Evolutionary conservation across 2,113 vertebrate genomes (phyloP).

Genomic region (Notarius lentiginosus): DNA sequence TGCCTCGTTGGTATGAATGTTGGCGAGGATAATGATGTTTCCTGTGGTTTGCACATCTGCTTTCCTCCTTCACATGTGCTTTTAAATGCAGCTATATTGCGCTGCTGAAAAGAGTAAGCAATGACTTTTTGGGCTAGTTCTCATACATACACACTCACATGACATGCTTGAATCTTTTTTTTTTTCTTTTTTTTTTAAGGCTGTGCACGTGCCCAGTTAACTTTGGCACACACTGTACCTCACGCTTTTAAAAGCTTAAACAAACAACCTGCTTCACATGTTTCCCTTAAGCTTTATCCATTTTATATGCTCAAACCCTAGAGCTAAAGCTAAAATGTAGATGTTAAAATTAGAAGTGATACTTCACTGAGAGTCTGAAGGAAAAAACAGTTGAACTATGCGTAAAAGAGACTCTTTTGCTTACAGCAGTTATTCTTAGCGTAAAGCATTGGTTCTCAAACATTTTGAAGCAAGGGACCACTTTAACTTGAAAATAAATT

Average conservation of each 20-base stretch:
- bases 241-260: slow-evolving; percentile 6
- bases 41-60: slow-evolving; percentile 63
- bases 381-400: neutral
- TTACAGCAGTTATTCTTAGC: neutral
- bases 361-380: neutral
- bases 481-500: neutral
- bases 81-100: slow-evolving; percentile 56
- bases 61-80: slow-evolving; percentile 63
- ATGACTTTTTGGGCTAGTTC: slow-evolving; percentile 36
- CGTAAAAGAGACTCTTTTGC: neutral
- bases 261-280: neutral
- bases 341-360: neutral
- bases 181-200: neutral
- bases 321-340: neutral
- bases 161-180: slow-evolving; percentile 31
- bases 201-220: neutral
- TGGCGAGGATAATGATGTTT: slow-evolving; percentile 64
- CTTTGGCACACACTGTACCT: neutral
- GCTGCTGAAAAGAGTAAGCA: neutral
- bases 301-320: neutral
- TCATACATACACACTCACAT: slow-evolving; percentile 50
- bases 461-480: neutral
- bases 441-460: neutral
- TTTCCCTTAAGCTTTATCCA: neutral
- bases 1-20: slow-evolving; percentile 54